phyloP scores from a whole-genome alignment of 1,140 invertebrate genomes.

The Panagrolaimus sp. region DNA sequence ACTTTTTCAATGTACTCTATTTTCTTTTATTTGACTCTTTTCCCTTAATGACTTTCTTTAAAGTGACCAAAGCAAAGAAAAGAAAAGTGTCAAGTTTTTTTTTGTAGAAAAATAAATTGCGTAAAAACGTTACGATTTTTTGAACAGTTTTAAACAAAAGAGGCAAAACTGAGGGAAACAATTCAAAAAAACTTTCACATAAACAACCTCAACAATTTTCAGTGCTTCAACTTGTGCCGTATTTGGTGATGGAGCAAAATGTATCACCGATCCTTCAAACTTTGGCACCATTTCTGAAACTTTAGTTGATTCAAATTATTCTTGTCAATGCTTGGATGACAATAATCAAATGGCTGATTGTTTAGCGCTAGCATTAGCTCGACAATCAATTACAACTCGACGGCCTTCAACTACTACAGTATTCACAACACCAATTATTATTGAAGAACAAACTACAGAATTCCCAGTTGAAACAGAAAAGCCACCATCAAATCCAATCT shows the following conservation, averaged over 20 bases:
- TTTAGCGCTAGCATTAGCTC: neutral
- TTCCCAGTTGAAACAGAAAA: neutral
- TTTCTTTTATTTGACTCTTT: no score
- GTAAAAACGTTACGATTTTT: no score
- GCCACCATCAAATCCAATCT: neutral
- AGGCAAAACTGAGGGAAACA: no score
- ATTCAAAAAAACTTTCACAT: no score
- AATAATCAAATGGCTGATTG: neutral
- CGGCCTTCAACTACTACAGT: neutral
- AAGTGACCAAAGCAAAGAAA: no score
- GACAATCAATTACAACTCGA: neutral
- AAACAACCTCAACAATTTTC: no score
- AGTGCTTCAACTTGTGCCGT: neutral
- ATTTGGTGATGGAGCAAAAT: neutral
- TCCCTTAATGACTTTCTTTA: no score
- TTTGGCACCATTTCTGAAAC: neutral
- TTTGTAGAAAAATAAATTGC: no score
- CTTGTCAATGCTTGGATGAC: conserved; percentile 4
- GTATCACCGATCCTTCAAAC: neutral
- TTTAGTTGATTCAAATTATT: neutral
- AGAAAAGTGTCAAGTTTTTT: no score
- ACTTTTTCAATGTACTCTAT: no score
- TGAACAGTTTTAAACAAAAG: no score
- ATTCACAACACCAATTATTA: neutral
- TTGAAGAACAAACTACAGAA: neutral